These are phyloP conservation scores for Acanthis flammea DNA, from an alignment of 2,797 vertebrate genomes.

Conservation along the genomic window DNA sequence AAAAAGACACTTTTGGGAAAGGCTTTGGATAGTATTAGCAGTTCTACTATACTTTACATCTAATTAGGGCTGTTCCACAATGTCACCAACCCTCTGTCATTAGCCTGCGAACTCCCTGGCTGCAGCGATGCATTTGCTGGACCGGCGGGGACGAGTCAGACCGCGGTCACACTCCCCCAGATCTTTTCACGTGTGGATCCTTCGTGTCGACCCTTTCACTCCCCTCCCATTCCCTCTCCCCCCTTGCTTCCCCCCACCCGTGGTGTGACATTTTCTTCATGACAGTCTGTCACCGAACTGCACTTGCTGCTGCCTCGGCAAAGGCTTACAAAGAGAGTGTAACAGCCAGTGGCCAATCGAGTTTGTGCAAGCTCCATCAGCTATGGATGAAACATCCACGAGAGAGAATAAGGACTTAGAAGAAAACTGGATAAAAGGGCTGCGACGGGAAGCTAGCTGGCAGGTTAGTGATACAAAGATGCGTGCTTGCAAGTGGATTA, in stretches of 20 bases:
- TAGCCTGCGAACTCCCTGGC: constrained; percentile 69
- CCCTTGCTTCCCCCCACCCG: constrained; percentile 69
- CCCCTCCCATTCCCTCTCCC: constrained; percentile 10
- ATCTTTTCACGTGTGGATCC: constrained; percentile 67
- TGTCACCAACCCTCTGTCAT: constrained; percentile 79
- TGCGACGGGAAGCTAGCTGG: constrained; percentile 77
- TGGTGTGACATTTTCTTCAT: constrained; percentile 84
- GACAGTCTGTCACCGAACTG: constrained; percentile 82
- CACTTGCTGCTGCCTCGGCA: constrained; percentile 74
- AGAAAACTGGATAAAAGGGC: constrained; percentile 84
- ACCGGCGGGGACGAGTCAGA: constrained; percentile 74
- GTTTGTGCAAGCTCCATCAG: constrained; percentile 68
- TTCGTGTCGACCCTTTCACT: constrained; percentile 63
- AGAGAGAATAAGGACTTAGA: constrained; percentile 79
- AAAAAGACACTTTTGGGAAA: constrained; percentile 14
- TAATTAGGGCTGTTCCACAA: constrained; percentile 77
- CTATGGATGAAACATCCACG: constrained; percentile 86
- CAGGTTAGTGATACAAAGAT: constrained; percentile 82
- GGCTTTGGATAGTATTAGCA: not conserved
- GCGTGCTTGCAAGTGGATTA: constrained; percentile 33
- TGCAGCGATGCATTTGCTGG: constrained; percentile 61
- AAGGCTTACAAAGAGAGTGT: constrained; percentile 69
- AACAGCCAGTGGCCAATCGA: constrained; percentile 68
- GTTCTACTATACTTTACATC: constrained; percentile 24
- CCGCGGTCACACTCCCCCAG: constrained; percentile 49